phyloP scores from a whole-genome alignment of 2,888 invertebrate species.

The Trichogramma evanescens region DNA sequence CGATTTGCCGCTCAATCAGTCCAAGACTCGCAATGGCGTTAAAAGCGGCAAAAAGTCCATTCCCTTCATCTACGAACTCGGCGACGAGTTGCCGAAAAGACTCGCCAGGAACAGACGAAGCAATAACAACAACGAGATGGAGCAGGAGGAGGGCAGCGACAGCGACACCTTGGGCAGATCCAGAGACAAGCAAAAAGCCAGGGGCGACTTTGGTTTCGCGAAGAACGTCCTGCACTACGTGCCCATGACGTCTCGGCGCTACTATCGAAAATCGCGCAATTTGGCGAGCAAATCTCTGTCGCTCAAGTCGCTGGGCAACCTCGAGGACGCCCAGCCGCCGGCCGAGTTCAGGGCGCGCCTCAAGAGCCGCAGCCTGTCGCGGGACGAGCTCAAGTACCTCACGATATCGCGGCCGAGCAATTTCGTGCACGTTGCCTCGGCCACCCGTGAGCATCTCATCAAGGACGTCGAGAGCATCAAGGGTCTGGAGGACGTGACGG shows the following conservation, averaged over 20 bases:
- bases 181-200: conserved; percentile 20
- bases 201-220: conserved; percentile 28
- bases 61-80: too few species aligned
- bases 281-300: conserved; percentile 18
- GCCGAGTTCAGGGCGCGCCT: conserved; percentile 8
- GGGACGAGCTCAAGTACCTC: conserved; percentile 29
- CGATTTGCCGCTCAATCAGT: too few species aligned
- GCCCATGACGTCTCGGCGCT: conserved; percentile 29
- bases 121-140: not conserved
- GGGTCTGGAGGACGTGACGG: conserved; percentile 8
- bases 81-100: too few species aligned
- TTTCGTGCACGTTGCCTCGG: conserved; percentile 42
- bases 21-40: too few species aligned
- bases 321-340: not conserved
- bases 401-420: conserved; percentile 39
- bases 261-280: conserved; percentile 26
- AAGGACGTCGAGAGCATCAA: conserved; percentile 9
- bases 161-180: not conserved
- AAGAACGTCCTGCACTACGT: conserved; percentile 34
- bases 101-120: too few species aligned
- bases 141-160: not conserved
- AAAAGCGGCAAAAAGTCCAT: too few species aligned
- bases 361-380: conserved; percentile 23
- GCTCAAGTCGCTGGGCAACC: conserved; percentile 13
- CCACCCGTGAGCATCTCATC: conserved; percentile 26